These are phyloP conservation scores for Holothuria glaberrima DNA, from an alignment of 35 echinoderm and acorn worm species.

Conservation along the genomic window DNA sequence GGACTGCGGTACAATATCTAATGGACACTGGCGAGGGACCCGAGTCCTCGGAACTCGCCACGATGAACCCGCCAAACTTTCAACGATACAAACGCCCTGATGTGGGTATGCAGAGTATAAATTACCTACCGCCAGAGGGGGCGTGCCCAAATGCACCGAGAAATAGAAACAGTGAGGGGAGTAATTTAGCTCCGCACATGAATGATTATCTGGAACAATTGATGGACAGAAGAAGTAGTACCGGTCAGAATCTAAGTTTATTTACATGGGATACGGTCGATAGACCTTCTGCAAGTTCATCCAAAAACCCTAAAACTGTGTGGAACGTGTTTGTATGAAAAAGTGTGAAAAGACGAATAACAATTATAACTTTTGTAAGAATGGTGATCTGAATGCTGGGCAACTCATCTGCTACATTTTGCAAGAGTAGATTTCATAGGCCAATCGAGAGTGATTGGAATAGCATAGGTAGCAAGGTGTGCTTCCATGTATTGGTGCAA, in stretches of 20 bases:
- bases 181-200: constrained; percentile 46
- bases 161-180: constrained; percentile 27
- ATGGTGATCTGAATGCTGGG: too few relatives aligned
- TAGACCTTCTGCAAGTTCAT: not conserved
- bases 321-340: constrained; percentile 56
- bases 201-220: constrained; percentile 85
- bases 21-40: constrained; percentile 74
- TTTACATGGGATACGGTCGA: constrained; percentile 34
- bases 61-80: constrained; percentile 52
- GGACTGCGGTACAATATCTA: constrained; percentile 74
- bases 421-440: too few relatives aligned
- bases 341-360: too few relatives aligned
- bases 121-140: not conserved
- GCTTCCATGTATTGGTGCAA: too few relatives aligned
- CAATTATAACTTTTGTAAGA: too few relatives aligned
- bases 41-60: constrained; percentile 62
- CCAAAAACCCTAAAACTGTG: not conserved
- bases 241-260: constrained; percentile 26
- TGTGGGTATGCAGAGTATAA: not conserved
- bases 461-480: too few relatives aligned
- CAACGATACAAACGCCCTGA: constrained; percentile 42
- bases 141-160: not conserved
- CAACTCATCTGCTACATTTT: too few relatives aligned
- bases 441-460: too few relatives aligned
- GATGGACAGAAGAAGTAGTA: constrained; percentile 70